Conservation (phyloP, 2,888 invertebrate genomes). For the Meiosimyza decipiens region DNA sequence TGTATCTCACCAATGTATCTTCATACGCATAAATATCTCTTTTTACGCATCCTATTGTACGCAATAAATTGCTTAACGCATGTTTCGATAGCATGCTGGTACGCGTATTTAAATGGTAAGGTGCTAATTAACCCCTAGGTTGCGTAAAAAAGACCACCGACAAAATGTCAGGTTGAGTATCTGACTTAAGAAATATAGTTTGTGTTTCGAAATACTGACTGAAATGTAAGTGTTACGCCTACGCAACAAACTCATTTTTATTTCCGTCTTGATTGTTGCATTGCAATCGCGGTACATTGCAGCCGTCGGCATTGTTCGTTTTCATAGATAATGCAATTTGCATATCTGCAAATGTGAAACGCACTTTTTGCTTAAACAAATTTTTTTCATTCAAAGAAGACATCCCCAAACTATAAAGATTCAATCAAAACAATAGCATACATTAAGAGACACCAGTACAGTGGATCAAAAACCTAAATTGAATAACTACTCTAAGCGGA, state of each 20-base stretch:
- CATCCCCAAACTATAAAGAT: too few relatives aligned
- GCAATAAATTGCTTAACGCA: background rate
- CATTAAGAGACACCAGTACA: too few relatives aligned
- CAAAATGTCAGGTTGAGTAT: conserved; percentile 13
- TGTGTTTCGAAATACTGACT: background rate
- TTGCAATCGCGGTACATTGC: background rate
- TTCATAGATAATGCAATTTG: conserved; percentile 20
- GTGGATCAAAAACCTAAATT: too few relatives aligned
- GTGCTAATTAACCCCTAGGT: conserved; percentile 17
- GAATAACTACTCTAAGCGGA: too few relatives aligned
- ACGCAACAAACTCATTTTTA: conserved; percentile 11
- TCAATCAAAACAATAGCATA: background rate
- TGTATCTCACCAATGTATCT: too few relatives aligned
- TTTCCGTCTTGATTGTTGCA: conserved; percentile 17
- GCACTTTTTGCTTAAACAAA: conserved; percentile 6
- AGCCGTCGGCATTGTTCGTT: conserved; percentile 19
- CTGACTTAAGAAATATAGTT: conserved; percentile 24
- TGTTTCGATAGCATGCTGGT: background rate
- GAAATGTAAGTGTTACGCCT: conserved; percentile 23
- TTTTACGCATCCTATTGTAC: too few relatives aligned
- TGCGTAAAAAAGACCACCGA: background rate
- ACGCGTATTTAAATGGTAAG: background rate
- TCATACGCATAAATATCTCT: too few relatives aligned
- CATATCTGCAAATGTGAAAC: conserved; percentile 8
- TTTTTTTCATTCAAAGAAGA: background rate